These are phyloP conservation scores for Venustoraphidia nigricollis DNA, from an alignment of 2,888 invertebrate species.

Conservation along the genomic window DNA sequence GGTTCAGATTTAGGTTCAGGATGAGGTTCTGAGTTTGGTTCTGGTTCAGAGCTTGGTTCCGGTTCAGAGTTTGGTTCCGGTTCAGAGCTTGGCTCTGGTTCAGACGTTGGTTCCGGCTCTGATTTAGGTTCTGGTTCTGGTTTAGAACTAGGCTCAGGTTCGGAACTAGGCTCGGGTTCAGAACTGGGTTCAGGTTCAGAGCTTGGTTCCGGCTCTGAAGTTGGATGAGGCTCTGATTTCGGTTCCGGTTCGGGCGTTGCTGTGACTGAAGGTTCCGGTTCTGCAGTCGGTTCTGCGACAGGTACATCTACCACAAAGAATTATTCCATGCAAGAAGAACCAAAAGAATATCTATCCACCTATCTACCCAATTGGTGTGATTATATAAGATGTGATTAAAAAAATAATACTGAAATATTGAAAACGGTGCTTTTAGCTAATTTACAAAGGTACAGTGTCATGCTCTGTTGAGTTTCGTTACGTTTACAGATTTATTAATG, in stretches of 20 bases:
- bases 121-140: constrained; percentile 23
- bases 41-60: constrained; percentile 22
- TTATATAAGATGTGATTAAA: too few relatives aligned
- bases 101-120: constrained; percentile 21
- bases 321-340: background rate
- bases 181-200: constrained; percentile 23
- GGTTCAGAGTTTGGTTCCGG: constrained; percentile 26
- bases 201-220: constrained; percentile 26
- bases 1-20: constrained; percentile 29
- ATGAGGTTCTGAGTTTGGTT: constrained; percentile 29
- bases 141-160: constrained; percentile 29
- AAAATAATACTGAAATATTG: background rate
- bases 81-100: constrained; percentile 24
- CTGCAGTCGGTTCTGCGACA: constrained; percentile 11
- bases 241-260: constrained; percentile 15
- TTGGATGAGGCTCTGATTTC: constrained; percentile 20
- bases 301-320: background rate
- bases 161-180: constrained; percentile 27
- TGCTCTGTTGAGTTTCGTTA: too few relatives aligned
- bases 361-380: background rate
- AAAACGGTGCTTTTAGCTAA: background rate
- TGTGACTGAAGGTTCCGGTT: constrained; percentile 16
- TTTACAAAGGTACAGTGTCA: background rate
- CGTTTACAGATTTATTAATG: too few relatives aligned
- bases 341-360: background rate